phyloP scores from a whole-genome alignment of 2,797 vertebrate species.

The Hybognathus amarus region DNA sequence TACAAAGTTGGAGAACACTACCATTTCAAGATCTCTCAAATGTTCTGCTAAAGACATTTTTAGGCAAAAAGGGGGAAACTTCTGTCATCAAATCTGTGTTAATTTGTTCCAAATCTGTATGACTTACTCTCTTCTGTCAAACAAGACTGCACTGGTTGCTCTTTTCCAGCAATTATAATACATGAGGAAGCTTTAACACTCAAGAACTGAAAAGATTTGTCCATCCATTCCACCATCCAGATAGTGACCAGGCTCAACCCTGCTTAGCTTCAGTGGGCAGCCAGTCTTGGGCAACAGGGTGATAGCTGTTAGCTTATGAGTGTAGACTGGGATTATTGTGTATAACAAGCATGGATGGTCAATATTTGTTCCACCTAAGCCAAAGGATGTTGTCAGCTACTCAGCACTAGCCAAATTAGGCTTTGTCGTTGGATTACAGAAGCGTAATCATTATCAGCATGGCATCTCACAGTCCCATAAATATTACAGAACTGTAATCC shows the following conservation, averaged over 20 bases:
- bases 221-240: neutral
- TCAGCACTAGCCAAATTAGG: slow-evolving; percentile 56
- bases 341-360: slow-evolving; percentile 56
- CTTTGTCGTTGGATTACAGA: neutral
- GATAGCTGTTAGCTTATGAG: neutral
- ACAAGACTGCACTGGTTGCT: neutral
- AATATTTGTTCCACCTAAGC: slow-evolving; percentile 61
- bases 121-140: neutral
- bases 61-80: neutral
- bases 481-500: slow-evolving; percentile 2
- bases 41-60: neutral
- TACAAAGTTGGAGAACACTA: slow-evolving; percentile 39
- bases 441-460: slow-evolving; percentile 7
- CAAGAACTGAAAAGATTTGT: neutral
- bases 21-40: neutral
- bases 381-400: slow-evolving; percentile 56
- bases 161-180: neutral
- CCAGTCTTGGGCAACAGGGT: neutral
- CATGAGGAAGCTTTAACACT: neutral
- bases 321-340: slow-evolving; percentile 57
- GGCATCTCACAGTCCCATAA: slow-evolving; percentile 11
- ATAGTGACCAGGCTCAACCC: neutral
- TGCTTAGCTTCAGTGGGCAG: neutral
- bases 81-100: neutral
- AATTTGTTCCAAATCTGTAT: neutral